A percentile compares a stretch with the other conserved stretches of the same genome.
These are phyloP conservation scores for Drosophila pachea DNA, from an alignment of 1,140 invertebrate species.

Conservation along the genomic window DNA sequence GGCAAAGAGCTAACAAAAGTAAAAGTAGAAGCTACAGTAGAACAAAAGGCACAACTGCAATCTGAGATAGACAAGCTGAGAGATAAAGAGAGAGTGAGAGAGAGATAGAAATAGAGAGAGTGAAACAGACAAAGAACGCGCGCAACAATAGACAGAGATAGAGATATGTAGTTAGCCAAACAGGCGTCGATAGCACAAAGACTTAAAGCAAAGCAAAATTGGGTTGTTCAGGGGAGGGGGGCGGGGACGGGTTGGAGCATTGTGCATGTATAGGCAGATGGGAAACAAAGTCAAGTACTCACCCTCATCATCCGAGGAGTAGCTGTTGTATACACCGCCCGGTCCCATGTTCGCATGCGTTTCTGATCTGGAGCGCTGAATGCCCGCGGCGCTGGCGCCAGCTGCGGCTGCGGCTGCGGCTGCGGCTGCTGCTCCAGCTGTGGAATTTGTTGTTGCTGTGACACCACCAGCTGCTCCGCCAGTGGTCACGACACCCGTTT, in stretches of 20 bases:
- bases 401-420: background rate
- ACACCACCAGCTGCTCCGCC: conserved; percentile 24
- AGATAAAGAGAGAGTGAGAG: conserved; percentile 21
- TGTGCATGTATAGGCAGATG: conserved; percentile 8
- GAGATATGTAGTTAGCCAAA: conserved; percentile 22
- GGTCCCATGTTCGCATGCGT: conserved; percentile 80
- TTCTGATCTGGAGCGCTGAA: conserved; percentile 78
- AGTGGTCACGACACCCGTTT: conserved; percentile 46
- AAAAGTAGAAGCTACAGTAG: conserved; percentile 48
- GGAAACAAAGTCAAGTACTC: conserved; percentile 60
- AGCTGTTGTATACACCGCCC: conserved; percentile 86
- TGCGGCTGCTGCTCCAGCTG: background rate
- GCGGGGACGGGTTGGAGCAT: conserved; percentile 13
- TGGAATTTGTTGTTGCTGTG: conserved; percentile 61
- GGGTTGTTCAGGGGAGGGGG: conserved; percentile 9
- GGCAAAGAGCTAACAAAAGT: conserved; percentile 50
- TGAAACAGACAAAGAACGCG: conserved; percentile 12
- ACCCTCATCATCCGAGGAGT: conserved; percentile 94
- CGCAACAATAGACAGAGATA: conserved; percentile 18
- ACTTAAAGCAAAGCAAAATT: conserved; percentile 68
- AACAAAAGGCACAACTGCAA: conserved; percentile 41
- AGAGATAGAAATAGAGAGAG: conserved; percentile 47
- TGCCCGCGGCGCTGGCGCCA: conserved; percentile 24
- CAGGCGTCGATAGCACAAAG: conserved; percentile 35
- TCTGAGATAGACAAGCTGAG: conserved; percentile 33